Conservation (phyloP, 2,113 vertebrate genomes). For the Poecile atricapillus region DNA sequence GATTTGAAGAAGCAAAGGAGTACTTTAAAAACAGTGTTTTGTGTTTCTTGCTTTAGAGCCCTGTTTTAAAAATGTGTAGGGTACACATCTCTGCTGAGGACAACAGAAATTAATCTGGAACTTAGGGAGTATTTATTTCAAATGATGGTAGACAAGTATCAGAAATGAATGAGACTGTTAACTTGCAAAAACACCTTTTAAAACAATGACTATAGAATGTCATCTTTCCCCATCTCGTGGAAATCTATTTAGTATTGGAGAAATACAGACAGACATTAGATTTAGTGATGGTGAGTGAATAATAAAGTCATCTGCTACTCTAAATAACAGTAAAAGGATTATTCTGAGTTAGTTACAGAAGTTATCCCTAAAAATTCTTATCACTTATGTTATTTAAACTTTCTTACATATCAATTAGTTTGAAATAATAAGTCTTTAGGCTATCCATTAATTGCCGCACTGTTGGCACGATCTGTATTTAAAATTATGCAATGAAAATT, state of each 20-base stretch:
- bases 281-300: not conserved
- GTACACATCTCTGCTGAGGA: not conserved
- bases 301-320: constrained; percentile 17
- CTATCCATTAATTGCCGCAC: constrained; percentile 80
- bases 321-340: constrained; percentile 6
- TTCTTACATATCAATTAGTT: constrained; percentile 78
- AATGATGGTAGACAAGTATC: not conserved
- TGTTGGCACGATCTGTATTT: constrained; percentile 79
- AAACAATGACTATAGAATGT: not conserved
- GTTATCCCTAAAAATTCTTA: constrained; percentile 61
- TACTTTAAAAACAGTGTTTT: not conserved
- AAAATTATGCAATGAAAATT: constrained; percentile 76
- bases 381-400: constrained; percentile 74
- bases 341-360: constrained; percentile 60
- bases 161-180: not conserved
- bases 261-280: not conserved
- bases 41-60: not conserved
- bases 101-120: not conserved
- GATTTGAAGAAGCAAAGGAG: not conserved
- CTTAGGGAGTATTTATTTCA: not conserved
- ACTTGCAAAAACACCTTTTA: not conserved
- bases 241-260: not conserved
- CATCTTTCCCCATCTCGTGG: not conserved
- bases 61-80: not conserved
- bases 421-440: constrained; percentile 83